phyloP scores from a whole-genome alignment of 2,888 invertebrate species.

The Idaea aversata region DNA sequence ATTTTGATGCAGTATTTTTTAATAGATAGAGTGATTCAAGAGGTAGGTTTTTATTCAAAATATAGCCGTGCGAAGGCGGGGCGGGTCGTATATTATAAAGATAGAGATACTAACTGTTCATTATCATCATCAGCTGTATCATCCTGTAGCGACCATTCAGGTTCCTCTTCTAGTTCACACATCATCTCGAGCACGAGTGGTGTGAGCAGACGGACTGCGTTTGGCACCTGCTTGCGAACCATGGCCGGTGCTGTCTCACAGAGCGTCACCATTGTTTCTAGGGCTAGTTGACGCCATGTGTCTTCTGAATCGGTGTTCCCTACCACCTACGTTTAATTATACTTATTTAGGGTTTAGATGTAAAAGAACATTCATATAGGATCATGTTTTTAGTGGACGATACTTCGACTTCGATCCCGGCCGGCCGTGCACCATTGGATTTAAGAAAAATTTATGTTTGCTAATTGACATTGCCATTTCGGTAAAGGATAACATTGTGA shows the following conservation, averaged over 20 bases:
- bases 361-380: no score
- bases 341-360: background rate
- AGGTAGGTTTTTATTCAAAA: no score
- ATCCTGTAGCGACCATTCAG: slow-evolving; percentile 92
- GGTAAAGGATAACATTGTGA: no score
- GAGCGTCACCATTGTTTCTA: slow-evolving; percentile 92
- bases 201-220: slow-evolving; percentile 89
- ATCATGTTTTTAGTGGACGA: no score
- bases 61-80: no score
- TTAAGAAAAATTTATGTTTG: no score
- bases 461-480: no score
- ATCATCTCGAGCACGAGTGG: slow-evolving; percentile 95
- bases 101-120: slow-evolving; percentile 83
- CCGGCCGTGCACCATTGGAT: no score
- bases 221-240: slow-evolving; percentile 94
- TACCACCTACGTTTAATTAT: slow-evolving; percentile 74
- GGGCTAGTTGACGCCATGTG: slow-evolving; percentile 92
- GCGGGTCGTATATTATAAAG: no score
- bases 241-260: slow-evolving; percentile 98
- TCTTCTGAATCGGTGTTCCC: slow-evolving; percentile 86
- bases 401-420: no score
- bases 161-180: slow-evolving; percentile 96
- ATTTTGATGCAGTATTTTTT: no score
- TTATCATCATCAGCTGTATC: slow-evolving; percentile 95
- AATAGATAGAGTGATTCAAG: no score